Evolutionary conservation across 2,797 vertebrate genomes (phyloP), one percentile per base, ranked within the genome.

Genomic region (Apogon hyalosoma): DNA sequence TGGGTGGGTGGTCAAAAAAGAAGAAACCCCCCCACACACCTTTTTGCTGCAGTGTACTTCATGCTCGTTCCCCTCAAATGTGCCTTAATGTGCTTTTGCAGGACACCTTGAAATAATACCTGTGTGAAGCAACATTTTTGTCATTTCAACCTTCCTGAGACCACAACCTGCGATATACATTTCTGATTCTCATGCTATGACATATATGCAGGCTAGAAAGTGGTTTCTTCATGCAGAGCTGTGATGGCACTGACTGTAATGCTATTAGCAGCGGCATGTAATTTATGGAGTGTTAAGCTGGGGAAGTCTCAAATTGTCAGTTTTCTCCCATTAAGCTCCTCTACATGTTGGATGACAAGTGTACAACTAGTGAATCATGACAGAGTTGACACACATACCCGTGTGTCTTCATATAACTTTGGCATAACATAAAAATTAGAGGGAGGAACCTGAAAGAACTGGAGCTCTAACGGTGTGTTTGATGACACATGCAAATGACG

Each of bases 281-380:
- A 88, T 87, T 87, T 86, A 79, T 82, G 76, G 71, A 73, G 66
- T 65, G 70, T 77, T 88, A 86, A 88, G 78, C 80, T 43, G 67
- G 57, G 72, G 75, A 84, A 80, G 63, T 84, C 74, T 72, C 46
- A 63, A 66, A 71, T 77, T 86, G 82, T 83, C 83, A 82, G 47
- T 85, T 85, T 79, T 64, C 61, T 80, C 51, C 61, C 46, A 78
- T 87, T 90, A 87, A 87, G 75, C 85, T 82, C 41, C 51, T 68
- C 54, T 70, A 53, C 36, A 15, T 69, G 74, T 49, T 33, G 15
- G 73, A 64, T 79, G 84, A 85, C 55, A 78, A 80, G 69, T 56
- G 45, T 66, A 55, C 52, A 77, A 78, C 73, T 39, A 51, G 65
- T 59, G 66, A 12, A 40, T 59, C 21, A 56, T 75, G 67, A 74